These are phyloP conservation scores for Camponotus pennsylvanicus DNA, from an alignment of 1,140 invertebrate genomes.

Conservation along the genomic window DNA sequence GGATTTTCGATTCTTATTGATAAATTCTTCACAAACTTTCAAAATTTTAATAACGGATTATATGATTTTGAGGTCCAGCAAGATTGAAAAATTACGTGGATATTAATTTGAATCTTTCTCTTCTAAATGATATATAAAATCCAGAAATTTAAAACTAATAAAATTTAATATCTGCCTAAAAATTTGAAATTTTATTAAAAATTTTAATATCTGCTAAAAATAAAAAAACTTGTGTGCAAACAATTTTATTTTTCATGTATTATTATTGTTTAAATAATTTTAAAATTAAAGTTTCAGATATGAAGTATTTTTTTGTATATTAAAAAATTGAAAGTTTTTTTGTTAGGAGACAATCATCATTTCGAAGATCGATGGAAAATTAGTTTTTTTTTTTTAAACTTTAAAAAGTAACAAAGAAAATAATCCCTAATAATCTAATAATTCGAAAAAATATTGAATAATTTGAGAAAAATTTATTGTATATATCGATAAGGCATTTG, in stretches of 20 bases:
- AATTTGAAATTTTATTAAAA: too few species aligned
- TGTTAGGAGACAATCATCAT: background rate
- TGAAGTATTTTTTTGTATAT: background rate
- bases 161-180: too few species aligned
- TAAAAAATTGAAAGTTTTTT: background rate
- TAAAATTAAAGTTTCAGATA: background rate
- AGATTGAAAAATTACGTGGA: too few species aligned
- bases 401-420: background rate
- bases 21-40: background rate
- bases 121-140: too few species aligned
- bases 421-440: background rate
- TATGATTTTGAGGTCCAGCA: background rate
- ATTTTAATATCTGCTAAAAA: too few species aligned
- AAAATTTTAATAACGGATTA: background rate
- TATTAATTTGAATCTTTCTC: too few species aligned
- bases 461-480: background rate
- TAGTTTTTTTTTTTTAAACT: background rate
- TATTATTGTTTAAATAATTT: slow-evolving; percentile 3
- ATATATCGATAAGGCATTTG: background rate
- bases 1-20: background rate
- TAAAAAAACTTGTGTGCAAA: too few species aligned
- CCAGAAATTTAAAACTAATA: too few species aligned
- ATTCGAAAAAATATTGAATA: background rate
- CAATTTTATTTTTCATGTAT: too few species aligned
- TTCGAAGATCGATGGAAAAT: background rate